phyloP scores from a whole-genome alignment of 2,113 vertebrate species.

The Myiozetetes cayanensis region DNA sequence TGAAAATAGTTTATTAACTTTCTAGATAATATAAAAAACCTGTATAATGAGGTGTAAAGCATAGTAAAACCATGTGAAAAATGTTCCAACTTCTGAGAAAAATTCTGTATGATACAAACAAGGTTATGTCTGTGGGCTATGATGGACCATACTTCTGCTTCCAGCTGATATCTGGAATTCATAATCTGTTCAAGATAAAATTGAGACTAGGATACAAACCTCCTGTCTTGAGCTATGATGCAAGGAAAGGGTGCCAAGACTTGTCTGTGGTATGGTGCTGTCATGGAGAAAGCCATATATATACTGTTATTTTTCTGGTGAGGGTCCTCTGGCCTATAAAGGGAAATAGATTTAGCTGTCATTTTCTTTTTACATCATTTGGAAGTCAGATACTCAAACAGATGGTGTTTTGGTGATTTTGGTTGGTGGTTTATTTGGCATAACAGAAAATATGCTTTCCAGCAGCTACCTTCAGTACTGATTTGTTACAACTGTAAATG shows the following conservation, averaged over 20 bases:
- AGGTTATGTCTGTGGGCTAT: background rate
- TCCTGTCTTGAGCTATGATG: background rate
- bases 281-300: background rate
- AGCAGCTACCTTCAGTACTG: background rate
- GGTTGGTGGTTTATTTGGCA: background rate
- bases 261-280: background rate
- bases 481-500: background rate
- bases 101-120: background rate
- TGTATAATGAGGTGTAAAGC: background rate
- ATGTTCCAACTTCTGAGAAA: background rate
- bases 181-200: background rate
- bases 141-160: background rate
- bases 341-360: background rate
- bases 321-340: background rate
- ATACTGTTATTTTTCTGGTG: background rate
- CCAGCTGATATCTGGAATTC: background rate
- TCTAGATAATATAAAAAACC: background rate
- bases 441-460: background rate
- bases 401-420: background rate
- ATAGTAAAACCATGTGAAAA: background rate
- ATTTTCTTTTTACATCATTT: background rate
- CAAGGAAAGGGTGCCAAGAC: background rate
- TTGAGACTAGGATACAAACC: background rate
- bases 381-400: background rate
- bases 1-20: background rate